A percentile compares a stretch with the other conserved stretches of the same genome.
Conservation (phyloP, 2,113 vertebrate genomes). For the Connochaetes taurinus region DNA sequence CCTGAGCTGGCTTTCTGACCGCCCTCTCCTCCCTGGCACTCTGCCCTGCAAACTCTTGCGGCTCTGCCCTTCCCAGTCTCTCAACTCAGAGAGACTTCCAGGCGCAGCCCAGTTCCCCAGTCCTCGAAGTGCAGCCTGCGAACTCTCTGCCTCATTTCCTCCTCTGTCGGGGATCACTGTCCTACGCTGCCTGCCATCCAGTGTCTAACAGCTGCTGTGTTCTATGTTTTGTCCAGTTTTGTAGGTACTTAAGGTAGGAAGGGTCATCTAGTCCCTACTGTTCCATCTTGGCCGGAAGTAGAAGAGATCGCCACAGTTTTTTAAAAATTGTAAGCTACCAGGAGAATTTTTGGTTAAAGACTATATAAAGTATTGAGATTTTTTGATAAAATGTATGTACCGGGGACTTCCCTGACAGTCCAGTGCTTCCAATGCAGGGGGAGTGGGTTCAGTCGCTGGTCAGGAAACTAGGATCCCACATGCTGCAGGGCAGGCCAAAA, state of each 20-base stretch:
- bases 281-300: neutral
- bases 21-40: neutral
- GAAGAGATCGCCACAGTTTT: neutral
- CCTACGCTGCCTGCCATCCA: rapidly evolving
- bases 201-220: neutral
- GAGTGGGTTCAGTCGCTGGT: neutral
- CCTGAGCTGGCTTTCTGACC: neutral
- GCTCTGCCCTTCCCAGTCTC: no score
- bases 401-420: neutral
- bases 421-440: neutral
- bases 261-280: neutral
- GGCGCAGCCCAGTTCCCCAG: no score
- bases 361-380: neutral
- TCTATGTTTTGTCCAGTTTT: neutral
- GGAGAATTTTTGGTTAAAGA: neutral
- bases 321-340: neutral
- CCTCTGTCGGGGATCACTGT: rapidly evolving
- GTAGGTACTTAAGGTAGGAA: neutral
- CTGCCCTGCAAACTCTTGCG: neutral
- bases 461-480: neutral
- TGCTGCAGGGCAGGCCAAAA: neutral
- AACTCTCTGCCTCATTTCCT: neutral
- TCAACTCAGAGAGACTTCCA: neutral
- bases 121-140: rapidly evolving
- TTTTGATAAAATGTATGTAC: neutral